Percentiles rank a stretch among this genome's conserved stretches.
Evolutionary conservation across 2,888 invertebrate species (phyloP).

Genomic region (Phlogophora meticulosa): DNA sequence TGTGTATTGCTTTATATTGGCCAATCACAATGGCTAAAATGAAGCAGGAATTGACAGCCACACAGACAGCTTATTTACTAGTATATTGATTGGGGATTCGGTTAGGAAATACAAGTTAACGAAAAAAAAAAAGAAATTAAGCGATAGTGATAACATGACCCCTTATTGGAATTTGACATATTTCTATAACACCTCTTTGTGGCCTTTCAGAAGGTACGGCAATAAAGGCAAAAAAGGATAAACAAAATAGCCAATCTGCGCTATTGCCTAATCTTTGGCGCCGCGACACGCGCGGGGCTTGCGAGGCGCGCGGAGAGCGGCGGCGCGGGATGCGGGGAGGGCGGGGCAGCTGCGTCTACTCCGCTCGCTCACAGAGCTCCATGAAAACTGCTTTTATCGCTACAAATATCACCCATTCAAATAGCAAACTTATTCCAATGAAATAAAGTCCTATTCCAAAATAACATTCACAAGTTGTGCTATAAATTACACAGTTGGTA

Average conservation of each 20-base stretch:
- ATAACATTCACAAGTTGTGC: slow-evolving; percentile 18
- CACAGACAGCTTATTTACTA: no score
- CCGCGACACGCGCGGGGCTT: slow-evolving; percentile 87
- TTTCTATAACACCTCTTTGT: not conserved
- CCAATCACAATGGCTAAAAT: no score
- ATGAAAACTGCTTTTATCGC: slow-evolving; percentile 86
- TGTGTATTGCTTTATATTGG: no score
- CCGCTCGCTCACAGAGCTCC: slow-evolving; percentile 82
- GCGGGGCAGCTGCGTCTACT: slow-evolving; percentile 89
- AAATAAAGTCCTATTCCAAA: slow-evolving; percentile 15
- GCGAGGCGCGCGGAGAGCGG: slow-evolving; percentile 70
- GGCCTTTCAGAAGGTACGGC: slow-evolving; percentile 4
- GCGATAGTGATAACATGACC: not conserved
- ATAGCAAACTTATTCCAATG: slow-evolving; percentile 40
- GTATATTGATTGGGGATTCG: no score
- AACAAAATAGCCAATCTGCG: not conserved
- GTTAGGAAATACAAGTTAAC: no score
- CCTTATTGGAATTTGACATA: not conserved
- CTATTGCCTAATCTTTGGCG: slow-evolving; percentile 72
- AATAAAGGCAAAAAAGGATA: slow-evolving; percentile 12
- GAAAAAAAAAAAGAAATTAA: not conserved
- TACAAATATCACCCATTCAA: slow-evolving; percentile 64
- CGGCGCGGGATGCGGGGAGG: slow-evolving; percentile 69
- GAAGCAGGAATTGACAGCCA: no score
- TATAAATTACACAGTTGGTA: slow-evolving; percentile 49